Base-by-base conservation (phyloP, 2,888 invertebrate genomes). In the Trichogramma dendrolimi region DNA sequence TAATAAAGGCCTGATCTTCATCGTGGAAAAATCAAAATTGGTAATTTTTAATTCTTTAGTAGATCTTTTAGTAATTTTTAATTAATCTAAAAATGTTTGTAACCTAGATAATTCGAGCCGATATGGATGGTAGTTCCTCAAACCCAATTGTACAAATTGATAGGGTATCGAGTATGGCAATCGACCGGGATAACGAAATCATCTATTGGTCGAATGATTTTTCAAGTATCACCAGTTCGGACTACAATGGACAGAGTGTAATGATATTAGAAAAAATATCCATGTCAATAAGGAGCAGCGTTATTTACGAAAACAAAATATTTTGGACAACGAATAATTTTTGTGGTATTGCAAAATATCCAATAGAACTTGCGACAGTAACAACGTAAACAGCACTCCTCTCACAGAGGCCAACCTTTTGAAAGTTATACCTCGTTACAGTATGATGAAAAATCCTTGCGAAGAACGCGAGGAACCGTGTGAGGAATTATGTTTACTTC, bases 181-280 rank as follows among this genome's bases (percentile, higher is more conserved):
- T 62, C 3, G 62, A 62, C 43, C 55, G 59, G 10, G 59, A 58
- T 38, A 43, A 54, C 4, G 44, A 41, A n/a, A 55, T 38, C n/a
- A 40, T 62, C 10, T 62, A 59, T 41, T 62, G 59, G 59, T 42
- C 56, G 8, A 56, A 59, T 8, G 59, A 59, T 39, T n/a, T 11
- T 10, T 3, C 8, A 5, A 49, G 51, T 7, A 62, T 62, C 38
- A 56, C 55, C 6, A 46, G 38, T 5, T 53, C 55, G n/a, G 62
- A 62, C 38, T 62, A 62, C 59, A 47, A 62, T 4, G 62, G 62
- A 3, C 44, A 44, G 8, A 48, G 47, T n/a, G 54, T 54, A 1
- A 6, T 10, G 10, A 49, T 8, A 1, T 50, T 62, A 6, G 46
- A 10, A 3, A 4, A 11, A 4, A 54, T 58, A 8, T 50, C 54